Evolutionary conservation across 2,888 invertebrate genomes (phyloP).

Genomic region (Dryocosmus kuriphilus): DNA sequence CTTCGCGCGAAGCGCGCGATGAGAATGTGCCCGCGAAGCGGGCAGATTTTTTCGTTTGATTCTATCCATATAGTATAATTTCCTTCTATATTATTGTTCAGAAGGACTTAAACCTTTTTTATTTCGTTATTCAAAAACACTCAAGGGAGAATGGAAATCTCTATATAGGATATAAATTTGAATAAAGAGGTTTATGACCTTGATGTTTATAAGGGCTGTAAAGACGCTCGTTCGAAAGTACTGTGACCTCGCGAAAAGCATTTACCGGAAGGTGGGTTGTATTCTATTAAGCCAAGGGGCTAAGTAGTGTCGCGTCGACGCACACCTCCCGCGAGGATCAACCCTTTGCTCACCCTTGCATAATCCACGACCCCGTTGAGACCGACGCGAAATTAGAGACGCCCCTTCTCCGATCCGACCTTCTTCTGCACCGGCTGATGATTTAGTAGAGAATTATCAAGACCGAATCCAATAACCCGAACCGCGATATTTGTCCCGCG

Average conservation of each 20-base stretch:
- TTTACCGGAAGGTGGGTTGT: conserved; percentile 53
- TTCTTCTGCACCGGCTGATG: conserved; percentile 61
- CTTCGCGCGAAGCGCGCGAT: too few relatives aligned
- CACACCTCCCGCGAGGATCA: conserved; percentile 72
- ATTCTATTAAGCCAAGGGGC: conserved; percentile 60
- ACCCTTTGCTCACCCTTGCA: conserved; percentile 74
- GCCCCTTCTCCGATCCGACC: conserved; percentile 59
- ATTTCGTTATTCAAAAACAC: too few relatives aligned
- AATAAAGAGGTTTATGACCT: conserved; percentile 3
- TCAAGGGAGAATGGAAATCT: background rate
- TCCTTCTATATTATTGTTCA: too few relatives aligned
- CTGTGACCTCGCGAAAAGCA: conserved; percentile 39
- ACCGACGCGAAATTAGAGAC: conserved; percentile 71
- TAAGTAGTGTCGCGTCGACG: conserved; percentile 74
- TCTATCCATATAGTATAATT: too few relatives aligned
- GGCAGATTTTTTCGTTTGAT: too few relatives aligned
- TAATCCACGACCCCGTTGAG: conserved; percentile 59
- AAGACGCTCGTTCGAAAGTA: conserved; percentile 32
- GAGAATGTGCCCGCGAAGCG: too few relatives aligned
- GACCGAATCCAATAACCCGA: conserved; percentile 73
- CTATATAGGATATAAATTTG: background rate
- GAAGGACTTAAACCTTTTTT: too few relatives aligned
- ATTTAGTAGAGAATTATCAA: conserved; percentile 76
- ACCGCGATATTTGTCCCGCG: conserved; percentile 65
- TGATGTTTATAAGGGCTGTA: conserved; percentile 3